phyloP scores from a whole-genome alignment of 2,113 vertebrate genomes.

The Plecturocebus donacophilus region DNA sequence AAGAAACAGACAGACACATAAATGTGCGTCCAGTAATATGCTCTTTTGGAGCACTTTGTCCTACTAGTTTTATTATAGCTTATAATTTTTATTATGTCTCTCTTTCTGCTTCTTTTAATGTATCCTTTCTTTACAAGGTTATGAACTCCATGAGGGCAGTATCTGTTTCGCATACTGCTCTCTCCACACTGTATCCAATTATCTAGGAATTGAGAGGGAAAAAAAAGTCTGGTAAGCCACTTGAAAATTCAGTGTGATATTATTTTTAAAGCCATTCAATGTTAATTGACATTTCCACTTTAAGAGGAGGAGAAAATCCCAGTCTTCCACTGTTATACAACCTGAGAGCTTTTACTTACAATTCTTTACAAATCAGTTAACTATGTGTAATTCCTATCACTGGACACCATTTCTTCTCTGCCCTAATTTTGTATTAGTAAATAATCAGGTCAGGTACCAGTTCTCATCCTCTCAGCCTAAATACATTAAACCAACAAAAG shows the following conservation, averaged over 20 bases:
- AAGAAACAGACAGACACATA: neutral
- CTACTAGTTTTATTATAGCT: neutral
- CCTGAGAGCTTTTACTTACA: neutral
- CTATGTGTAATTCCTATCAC: neutral
- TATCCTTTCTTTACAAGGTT: constrained; percentile 10
- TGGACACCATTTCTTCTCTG: neutral
- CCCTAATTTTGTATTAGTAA: constrained; percentile 16
- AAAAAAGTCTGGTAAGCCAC: neutral
- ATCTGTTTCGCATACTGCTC: neutral
- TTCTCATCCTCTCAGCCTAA: constrained; percentile 37
- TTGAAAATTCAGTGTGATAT: constrained; percentile 39
- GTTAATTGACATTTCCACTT: constrained; percentile 30
- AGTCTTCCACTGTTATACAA: neutral
- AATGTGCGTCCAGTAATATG: rapidly evolving
- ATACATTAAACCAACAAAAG: constrained; percentile 49
- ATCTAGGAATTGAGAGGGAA: neutral
- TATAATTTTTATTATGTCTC: neutral
- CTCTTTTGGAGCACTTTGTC: neutral
- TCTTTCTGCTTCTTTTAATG: neutral
- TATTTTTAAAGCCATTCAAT: constrained; percentile 26
- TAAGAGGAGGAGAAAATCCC: neutral
- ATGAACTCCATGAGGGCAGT: neutral
- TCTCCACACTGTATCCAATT: neutral
- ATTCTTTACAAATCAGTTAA: constrained; percentile 47
- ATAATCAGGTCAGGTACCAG: constrained; percentile 43